Base-by-base conservation (phyloP, 2,888 invertebrate species). In the Troides oblongomaculatus region DNA sequence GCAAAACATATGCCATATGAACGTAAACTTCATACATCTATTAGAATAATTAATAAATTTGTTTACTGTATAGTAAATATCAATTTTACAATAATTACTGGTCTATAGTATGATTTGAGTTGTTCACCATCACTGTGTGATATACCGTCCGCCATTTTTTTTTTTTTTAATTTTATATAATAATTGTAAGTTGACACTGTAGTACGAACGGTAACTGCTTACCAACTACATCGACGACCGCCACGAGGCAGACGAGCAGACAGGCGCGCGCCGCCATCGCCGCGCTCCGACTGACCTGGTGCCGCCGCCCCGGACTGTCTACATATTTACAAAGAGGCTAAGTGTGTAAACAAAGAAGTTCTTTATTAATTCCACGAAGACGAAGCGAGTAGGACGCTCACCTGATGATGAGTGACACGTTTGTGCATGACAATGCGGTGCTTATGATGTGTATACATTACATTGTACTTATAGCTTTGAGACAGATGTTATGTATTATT, bases 221-320 rank as follows among this genome's bases (percentile, higher is more conserved):
- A 70, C 69, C 69, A 18, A 66, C 46, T 1, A 57, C 66, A 3
- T 58, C 58, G n/a, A 62, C 58, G 8, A 66, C 21, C 53, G 36
- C 60, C 4, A 62, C 57, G n/a, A 65, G 62, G 21, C 53, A 70
- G 50, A 66, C 58, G 36, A 63, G 30, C 61, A 64, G 59, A 64
- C 66, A 64, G 25, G 62, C 65, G 61, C 61, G 60, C 68, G 64
- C 65, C 30, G 50, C 58, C 62, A 59, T 43, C 7, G 56, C 39
- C 18, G 43, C 12, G 14, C 8, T n/a, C 56, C 21, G 21, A 50
- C 50, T 50, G 50, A 4, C 17, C 50, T 17, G 57, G 1, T 6
- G 21, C 57, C 21, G 21, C 50, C 2, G 17, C 18, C 5, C 17
- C 5, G 3, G 3, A 30, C 30, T 3, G 5, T 30, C 4, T 30